phyloP scores from a whole-genome alignment of 2,888 invertebrate genomes.

The Melipona bicolor region DNA sequence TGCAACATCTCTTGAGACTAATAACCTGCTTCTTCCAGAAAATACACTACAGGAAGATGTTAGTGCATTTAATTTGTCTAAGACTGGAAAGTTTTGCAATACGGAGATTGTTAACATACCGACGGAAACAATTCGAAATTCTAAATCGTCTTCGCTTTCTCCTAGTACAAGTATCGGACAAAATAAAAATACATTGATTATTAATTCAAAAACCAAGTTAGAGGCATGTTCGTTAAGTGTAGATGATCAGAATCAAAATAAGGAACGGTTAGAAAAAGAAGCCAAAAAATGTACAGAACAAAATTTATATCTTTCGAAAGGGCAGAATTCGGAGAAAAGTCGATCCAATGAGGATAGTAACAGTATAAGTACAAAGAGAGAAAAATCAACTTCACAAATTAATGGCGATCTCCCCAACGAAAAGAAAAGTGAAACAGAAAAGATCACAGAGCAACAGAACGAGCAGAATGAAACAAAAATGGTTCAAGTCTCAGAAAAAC shows the following conservation, averaged over 20 bases:
- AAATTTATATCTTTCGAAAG: slow-evolving; percentile 22
- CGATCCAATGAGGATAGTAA: slow-evolving; percentile 17
- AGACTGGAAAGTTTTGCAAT: slow-evolving; percentile 58
- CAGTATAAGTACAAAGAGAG: slow-evolving; percentile 36
- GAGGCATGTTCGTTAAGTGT: background rate
- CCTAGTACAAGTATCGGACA: slow-evolving; percentile 20
- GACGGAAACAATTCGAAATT: slow-evolving; percentile 22
- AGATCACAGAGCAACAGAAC: slow-evolving; percentile 15
- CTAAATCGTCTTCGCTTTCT: slow-evolving; percentile 18
- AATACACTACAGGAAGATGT: slow-evolving; percentile 63
- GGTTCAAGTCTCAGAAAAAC: background rate
- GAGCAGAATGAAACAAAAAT: slow-evolving; percentile 30
- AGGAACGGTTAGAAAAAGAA: slow-evolving; percentile 36
- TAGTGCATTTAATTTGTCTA: slow-evolving; percentile 76
- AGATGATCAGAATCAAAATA: slow-evolving; percentile 24
- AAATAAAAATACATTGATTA: slow-evolving; percentile 7
- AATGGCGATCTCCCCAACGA: slow-evolving; percentile 58
- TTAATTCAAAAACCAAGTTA: slow-evolving; percentile 11
- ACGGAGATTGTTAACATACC: slow-evolving; percentile 23
- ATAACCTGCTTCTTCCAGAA: slow-evolving; percentile 62
- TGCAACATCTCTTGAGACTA: slow-evolving; percentile 62
- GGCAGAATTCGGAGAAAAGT: slow-evolving; percentile 37
- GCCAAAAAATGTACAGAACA: slow-evolving; percentile 43
- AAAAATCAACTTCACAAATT: slow-evolving; percentile 45
- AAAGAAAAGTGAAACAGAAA: slow-evolving; percentile 44